Base-by-base conservation (phyloP, 2,888 invertebrate genomes). In the Atherix ibis region DNA sequence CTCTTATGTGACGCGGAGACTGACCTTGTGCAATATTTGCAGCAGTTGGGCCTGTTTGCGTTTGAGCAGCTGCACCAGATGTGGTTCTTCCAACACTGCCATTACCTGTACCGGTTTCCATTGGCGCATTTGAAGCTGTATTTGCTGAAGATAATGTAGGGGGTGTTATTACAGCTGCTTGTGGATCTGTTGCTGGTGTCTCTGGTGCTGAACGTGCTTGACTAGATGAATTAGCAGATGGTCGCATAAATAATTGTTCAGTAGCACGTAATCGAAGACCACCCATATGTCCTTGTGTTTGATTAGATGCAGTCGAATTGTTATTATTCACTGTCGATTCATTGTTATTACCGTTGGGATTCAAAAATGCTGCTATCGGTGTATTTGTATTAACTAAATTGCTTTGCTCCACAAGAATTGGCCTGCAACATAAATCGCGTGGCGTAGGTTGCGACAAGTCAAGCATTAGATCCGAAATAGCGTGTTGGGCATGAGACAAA, bases 401-500 rank as follows among this genome's bases (percentile, higher is more conserved):
- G 24, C 67, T 70, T 49, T 76, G 77, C 47, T 77, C 78, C 19
- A 80, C 71, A 19, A 78, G 58, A 41, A 77, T 72, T n/a, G 79
- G 77, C 24, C 76, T 67, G 47, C 79, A 78, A 32, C 73, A 64
- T 27, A 85, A 63, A 39, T 70, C 68, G 38, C 85, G 65, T 1
- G 82, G 82, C 4, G 78, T 71, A 4, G 70, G 63, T 43, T 70
- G 68, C 18, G 69, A 65, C 40, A 80, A 68, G 48, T 82, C 73
- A 30, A 83, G 68, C 55, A 76, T 77, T 31, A 92, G 70, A 53
- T 94, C 92, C 48, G 89, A 89, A 30, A 88, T 65, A 2, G 82
- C 77, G 53, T 94, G 94, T 57, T 82, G 84, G 2, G 83, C 81
- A 52, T 94, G 94, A 3, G 87, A 75, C 46, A 92, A 65, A 44